A percentile compares a stretch with the other conserved stretches of the same genome.
Conservation (phyloP, 2,113 vertebrate genomes). For the Tyrannus savana region DNA sequence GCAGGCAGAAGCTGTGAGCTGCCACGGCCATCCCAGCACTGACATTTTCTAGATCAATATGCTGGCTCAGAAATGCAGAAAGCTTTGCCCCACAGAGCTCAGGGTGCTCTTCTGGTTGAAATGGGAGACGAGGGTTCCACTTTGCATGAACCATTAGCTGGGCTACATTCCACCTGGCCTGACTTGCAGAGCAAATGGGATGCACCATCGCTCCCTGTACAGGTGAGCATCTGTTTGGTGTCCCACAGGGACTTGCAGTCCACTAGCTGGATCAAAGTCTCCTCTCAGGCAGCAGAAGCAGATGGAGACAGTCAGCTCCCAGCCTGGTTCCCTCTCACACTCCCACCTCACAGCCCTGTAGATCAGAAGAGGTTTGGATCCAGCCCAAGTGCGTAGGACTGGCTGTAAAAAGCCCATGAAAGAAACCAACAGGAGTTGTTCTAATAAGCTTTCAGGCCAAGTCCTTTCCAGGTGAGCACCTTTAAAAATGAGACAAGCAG, state of each 20-base stretch:
- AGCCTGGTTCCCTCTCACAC: constrained; percentile 45
- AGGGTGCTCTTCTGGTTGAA: neutral
- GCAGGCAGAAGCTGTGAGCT: neutral
- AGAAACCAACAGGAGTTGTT: constrained; percentile 11
- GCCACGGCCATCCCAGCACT: neutral
- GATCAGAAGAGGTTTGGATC: constrained; percentile 35
- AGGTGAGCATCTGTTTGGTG: constrained; percentile 3
- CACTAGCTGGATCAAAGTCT: neutral
- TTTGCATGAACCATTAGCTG: neutral
- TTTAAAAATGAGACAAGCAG: neutral
- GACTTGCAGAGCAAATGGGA: neutral
- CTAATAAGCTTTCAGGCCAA: neutral
- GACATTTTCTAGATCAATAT: neutral
- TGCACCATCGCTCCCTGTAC: neutral
- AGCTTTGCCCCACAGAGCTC: neutral
- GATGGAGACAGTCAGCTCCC: constrained; percentile 47
- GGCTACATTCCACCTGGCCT: neutral
- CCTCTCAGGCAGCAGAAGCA: constrained; percentile 47
- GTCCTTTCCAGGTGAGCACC: neutral
- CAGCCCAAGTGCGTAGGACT: neutral
- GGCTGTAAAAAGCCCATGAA: constrained; percentile 37
- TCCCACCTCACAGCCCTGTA: constrained; percentile 41
- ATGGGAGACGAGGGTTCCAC: neutral
- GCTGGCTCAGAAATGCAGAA: neutral
- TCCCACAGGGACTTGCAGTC: neutral